Evolutionary conservation across 2,888 invertebrate species (phyloP), one percentile per base, ranked within the genome.

Genomic region (Chrysina gloriosa): DNA sequence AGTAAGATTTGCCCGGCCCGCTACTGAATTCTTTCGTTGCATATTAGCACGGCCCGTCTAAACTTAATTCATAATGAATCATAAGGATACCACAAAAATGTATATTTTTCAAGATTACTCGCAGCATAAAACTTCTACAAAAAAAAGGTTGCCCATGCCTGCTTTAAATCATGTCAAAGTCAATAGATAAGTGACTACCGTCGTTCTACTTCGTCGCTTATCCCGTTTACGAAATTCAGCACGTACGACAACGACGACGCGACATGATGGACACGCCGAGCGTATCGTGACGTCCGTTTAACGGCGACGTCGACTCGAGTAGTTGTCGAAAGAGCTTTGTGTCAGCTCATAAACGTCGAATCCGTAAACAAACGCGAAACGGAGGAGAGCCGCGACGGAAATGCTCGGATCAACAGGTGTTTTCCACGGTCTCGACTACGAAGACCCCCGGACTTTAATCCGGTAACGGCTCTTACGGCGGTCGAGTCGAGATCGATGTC

Each of bases 361-460:
- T 11, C 23, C 23, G 56, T 36, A 56, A 56, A 56, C 23, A 56
- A 36, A 56, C 36, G 36, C 19, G 9, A 2, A 7, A n/a, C 4
- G 2, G 34, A 2, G 14, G 36, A 27, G 39, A 39, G 36, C 36
- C 3, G 23, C 36, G 21, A 11, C 2, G 11, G 23, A 21, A 21
- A 36, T 23, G 23, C 36, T 11, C 23, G 23, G 25, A 36, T 56
- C 56, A 56, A 56, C 56, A 56, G 56, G 56, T 56, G 56, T 56
- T 39, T 36, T 23, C 11, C 1, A 36, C 23, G 36, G 34, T 29
- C 23, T 25, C 39, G 25, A 34, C 56, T 2, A 16, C 54, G 16
- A 4, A n/a, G n/a, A n/a, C n/a, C n/a, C n/a, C 21, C 34, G 39
- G n/a, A 6, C n/a, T 34, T 36, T 56, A 56, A 39, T 39, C 36